Evolutionary conservation across 2,113 vertebrate genomes (phyloP), one percentile per base, ranked within the genome.

Genomic region (Cinclus cinclus): DNA sequence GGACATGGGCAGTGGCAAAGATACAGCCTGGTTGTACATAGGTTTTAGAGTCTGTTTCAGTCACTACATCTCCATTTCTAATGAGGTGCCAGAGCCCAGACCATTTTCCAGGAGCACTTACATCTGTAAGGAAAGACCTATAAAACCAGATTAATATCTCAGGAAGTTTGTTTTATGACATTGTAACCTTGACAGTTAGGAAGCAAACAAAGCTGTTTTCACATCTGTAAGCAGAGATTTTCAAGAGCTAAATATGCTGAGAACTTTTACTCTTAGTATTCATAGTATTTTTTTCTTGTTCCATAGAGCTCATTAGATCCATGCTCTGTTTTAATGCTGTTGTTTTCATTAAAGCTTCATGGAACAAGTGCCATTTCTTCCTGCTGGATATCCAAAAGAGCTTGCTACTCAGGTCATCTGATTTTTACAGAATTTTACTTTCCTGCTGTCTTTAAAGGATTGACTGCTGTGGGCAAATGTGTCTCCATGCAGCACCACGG

Each of bases 201-300:
- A 88, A 85, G n/a, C 92, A 95, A 95, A 84, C 55, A 87, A 94
- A 90, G 28, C 11, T 91, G 68, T 79, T 92, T 88, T 50, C 49
- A 82, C 47, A 76, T 83, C 28, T 83, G 41, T 69, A 95, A 88
- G 35, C 27, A 84, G 68, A 63, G 46, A 46, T 82, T 83, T 79
- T 83, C 47, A 84, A 80, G 44, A 79, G n/a, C 52, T 70, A 77
- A 79, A 68, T 75, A 74, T n/a, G 39, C 28, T 60, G 46, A 83
- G 42, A 74, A 83, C 87, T 95, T 87, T 83, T 77, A 41, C 30
- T 80, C 41, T 76, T 71, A 44, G 39, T 42, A 62, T 69, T 92
- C 0, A 0, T 53, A 20, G 6, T 73, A 20, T 25, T 63, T 69
- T 85, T 73, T 24, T 71, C 27, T 53, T 87, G 10, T 63, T 93